phyloP scores from a whole-genome alignment of 2,888 invertebrate genomes.

The Linnaemya vulpina region DNA sequence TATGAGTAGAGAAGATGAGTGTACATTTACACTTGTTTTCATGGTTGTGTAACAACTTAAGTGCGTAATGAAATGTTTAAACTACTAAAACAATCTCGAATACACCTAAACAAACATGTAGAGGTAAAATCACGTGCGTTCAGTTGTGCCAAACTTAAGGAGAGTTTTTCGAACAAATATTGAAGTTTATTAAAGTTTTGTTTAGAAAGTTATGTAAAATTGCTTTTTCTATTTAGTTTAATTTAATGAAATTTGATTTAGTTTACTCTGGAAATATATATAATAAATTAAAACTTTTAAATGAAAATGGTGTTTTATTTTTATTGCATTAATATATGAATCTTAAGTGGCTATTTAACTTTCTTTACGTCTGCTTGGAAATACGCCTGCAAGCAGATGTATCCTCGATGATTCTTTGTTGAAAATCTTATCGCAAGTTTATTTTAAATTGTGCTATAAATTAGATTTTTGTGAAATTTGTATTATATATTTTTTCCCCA shows the following conservation, averaged over 20 bases:
- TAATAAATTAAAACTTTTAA: no score
- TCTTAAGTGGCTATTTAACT: no score
- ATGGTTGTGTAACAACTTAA: constrained; percentile 53
- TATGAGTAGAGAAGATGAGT: not conserved
- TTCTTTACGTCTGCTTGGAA: no score
- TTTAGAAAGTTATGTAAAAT: constrained; percentile 54
- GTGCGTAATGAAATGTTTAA: constrained; percentile 70
- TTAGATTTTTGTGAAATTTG: no score
- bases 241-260: constrained; percentile 56
- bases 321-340: no score
- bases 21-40: constrained; percentile 19
- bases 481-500: no score
- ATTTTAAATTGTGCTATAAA: no score
- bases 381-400: no score
- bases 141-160: constrained; percentile 9
- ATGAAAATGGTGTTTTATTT: no score
- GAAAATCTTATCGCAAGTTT: no score
- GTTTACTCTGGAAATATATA: not conserved
- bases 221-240: constrained; percentile 50
- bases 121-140: constrained; percentile 15
- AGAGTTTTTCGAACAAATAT: constrained; percentile 40
- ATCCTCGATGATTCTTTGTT: no score
- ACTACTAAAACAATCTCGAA: constrained; percentile 25
- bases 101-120: constrained; percentile 21
- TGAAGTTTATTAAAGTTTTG: constrained; percentile 62